Conservation (phyloP, 2,797 vertebrate species). For the Odontamblyopus rebecca region DNA sequence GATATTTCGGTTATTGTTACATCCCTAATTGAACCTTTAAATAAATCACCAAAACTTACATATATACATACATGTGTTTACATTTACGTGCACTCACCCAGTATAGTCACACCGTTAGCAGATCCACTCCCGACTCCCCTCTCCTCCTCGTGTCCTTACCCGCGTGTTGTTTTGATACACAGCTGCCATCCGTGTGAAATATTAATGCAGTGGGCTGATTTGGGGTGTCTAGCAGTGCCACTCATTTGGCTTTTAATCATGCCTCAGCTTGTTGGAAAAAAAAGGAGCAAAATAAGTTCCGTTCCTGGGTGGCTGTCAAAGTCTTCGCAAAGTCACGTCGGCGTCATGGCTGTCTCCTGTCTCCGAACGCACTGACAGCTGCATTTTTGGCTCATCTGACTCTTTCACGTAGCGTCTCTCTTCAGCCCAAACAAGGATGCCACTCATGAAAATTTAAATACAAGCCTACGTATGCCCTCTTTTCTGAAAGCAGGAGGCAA, state of each 20-base stretch:
- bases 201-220: slow-evolving; percentile 83
- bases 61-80: neutral
- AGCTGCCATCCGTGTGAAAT: slow-evolving; percentile 84
- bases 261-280: slow-evolving; percentile 63
- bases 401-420: slow-evolving; percentile 55
- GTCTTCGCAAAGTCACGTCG: slow-evolving; percentile 81
- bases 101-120: slow-evolving; percentile 28
- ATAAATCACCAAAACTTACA: too few species aligned
- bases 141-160: slow-evolving; percentile 76
- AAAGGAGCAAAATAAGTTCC: slow-evolving; percentile 71
- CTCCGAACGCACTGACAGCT: slow-evolving; percentile 75
- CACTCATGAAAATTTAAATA: slow-evolving; percentile 75
- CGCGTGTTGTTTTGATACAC: slow-evolving; percentile 82
- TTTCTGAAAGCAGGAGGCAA: slow-evolving; percentile 37
- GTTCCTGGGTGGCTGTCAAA: slow-evolving; percentile 78
- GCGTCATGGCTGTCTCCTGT: slow-evolving; percentile 70
- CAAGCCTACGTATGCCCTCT: slow-evolving; percentile 30
- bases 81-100: slow-evolving; percentile 36
- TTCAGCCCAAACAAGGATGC: slow-evolving; percentile 69
- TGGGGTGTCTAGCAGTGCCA: slow-evolving; percentile 81
- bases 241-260: slow-evolving; percentile 87
- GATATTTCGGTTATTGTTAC: too few species aligned
- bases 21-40: too few species aligned
- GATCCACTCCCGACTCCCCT: slow-evolving; percentile 60
- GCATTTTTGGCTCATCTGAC: slow-evolving; percentile 73